A percentile compares a stretch with the other conserved stretches of the same genome.
phyloP scores from a whole-genome alignment of 2,797 vertebrate genomes.

The Alcedo atthis region DNA sequence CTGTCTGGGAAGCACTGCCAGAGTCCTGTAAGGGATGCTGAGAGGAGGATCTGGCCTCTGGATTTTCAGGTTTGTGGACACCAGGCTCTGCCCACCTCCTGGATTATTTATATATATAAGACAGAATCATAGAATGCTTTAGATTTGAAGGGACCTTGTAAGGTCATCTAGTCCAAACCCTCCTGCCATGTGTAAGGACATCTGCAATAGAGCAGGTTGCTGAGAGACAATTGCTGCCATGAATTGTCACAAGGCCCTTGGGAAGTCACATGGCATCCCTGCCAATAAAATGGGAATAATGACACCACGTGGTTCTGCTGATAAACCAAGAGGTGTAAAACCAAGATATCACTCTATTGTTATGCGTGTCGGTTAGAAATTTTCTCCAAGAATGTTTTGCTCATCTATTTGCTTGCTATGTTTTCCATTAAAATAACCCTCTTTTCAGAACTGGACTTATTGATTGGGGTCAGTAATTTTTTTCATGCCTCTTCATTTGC shows the following conservation, averaged over 20 bases:
- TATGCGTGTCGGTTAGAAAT: not conserved
- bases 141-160: not conserved
- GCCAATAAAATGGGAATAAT: not conserved
- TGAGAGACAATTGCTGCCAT: not conserved
- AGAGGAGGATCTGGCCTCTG: not conserved
- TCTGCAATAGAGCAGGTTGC: not conserved
- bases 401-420: not conserved
- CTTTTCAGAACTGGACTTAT: not conserved
- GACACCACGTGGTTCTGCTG: not conserved
- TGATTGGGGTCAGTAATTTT: not conserved
- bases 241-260: not conserved
- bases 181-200: not conserved
- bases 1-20: not conserved
- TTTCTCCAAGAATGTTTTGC: not conserved
- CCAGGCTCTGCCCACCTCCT: not conserved
- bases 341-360: not conserved
- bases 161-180: not conserved
- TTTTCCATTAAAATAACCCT: not conserved
- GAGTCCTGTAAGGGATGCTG: not conserved
- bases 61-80: not conserved
- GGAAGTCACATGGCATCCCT: not conserved
- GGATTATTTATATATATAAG: not conserved
- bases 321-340: not conserved
- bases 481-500: not conserved
- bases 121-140: not conserved